Evolutionary conservation across 2,797 vertebrate genomes (phyloP).

Genomic region (Falco naumanni): DNA sequence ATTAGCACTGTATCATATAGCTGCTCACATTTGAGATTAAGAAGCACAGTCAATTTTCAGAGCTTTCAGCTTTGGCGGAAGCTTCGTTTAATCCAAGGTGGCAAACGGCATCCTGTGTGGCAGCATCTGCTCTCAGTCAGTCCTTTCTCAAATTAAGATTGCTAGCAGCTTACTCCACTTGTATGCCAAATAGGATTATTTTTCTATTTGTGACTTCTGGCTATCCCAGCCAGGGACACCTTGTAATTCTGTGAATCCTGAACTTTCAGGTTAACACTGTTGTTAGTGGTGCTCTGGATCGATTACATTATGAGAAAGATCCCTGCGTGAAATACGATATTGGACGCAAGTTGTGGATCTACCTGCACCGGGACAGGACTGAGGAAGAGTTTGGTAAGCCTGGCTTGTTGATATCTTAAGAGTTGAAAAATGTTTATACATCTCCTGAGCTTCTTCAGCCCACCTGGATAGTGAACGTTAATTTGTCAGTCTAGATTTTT

Average conservation of each 20-base stretch:
- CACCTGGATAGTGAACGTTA: background rate
- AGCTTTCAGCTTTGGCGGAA: background rate
- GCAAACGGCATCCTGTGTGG: background rate
- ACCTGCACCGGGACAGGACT: slow-evolving; percentile 91
- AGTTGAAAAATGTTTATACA: background rate
- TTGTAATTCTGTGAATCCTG: background rate
- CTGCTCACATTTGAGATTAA: background rate
- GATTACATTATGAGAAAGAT: slow-evolving; percentile 97
- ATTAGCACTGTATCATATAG: background rate
- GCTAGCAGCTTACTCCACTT: background rate
- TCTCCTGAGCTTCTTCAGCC: background rate
- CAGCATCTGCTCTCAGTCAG: background rate
- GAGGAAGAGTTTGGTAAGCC: slow-evolving; percentile 96
- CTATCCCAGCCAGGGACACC: background rate
- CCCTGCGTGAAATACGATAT: slow-evolving; percentile 98
- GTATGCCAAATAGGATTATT: background rate
- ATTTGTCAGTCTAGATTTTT: background rate
- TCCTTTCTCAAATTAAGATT: background rate
- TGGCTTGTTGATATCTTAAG: background rate
- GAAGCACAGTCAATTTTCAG: background rate
- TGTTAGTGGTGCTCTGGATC: slow-evolving; percentile 94
- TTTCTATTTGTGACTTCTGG: background rate
- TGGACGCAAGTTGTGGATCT: slow-evolving; percentile 97
- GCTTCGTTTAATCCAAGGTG: background rate
- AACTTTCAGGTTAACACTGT: slow-evolving; percentile 92